Conservation (phyloP, 1,140 invertebrate genomes). For the Coelopa frigida region DNA sequence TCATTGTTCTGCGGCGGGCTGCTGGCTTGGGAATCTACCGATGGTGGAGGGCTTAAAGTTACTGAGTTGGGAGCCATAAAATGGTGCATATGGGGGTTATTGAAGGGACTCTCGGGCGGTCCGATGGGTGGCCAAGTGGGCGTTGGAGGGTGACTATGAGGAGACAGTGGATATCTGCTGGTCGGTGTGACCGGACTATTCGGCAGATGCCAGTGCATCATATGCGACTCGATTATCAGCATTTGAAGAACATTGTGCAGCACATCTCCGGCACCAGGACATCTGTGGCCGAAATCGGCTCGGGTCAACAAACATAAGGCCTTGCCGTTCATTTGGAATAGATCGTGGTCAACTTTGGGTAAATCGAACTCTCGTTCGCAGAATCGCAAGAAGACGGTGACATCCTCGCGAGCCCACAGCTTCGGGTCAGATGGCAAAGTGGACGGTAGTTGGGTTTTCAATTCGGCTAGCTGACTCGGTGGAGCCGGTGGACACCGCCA, state of each 20-base stretch:
- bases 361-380: conserved; percentile 89
- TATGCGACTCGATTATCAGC: conserved; percentile 70
- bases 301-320: conserved; percentile 84
- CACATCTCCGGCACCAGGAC: conserved; percentile 86
- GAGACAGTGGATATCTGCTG: conserved; percentile 67
- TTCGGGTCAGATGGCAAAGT: conserved; percentile 78
- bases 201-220: conserved; percentile 66
- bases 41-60: conserved; percentile 81
- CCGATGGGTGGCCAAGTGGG: conserved; percentile 62
- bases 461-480: conserved; percentile 66
- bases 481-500: conserved; percentile 71
- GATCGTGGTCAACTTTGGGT: conserved; percentile 83
- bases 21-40: conserved; percentile 77
- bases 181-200: conserved; percentile 79
- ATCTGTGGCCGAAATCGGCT: conserved; percentile 80
- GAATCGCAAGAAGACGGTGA: conserved; percentile 80
- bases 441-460: conserved; percentile 75
- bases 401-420: conserved; percentile 85
- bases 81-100: conserved; percentile 59
- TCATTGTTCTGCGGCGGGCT: conserved; percentile 64
- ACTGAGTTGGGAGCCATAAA: conserved; percentile 71
- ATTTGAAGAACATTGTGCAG: conserved; percentile 88
- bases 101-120: conserved; percentile 57
- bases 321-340: conserved; percentile 98
- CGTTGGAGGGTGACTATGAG: conserved; percentile 69